Evolutionary conservation across 1,140 invertebrate species (phyloP).

Genomic region (Gerris buenoi): DNA sequence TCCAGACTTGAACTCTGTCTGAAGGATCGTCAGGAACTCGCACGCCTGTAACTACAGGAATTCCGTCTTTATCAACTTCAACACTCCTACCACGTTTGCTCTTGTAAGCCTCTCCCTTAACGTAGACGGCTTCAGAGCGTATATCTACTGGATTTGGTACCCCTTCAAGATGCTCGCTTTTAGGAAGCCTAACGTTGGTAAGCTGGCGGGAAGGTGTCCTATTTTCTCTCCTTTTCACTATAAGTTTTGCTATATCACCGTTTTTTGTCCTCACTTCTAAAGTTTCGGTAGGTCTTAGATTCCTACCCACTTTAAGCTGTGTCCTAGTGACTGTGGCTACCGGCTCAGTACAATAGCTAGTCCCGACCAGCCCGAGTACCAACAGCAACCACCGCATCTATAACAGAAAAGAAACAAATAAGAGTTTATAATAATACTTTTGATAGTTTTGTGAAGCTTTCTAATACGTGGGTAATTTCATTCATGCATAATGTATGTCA

Average conservation of each 20-base stretch:
- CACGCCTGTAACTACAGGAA: constrained; percentile 61
- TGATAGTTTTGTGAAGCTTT: too few relatives aligned
- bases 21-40: constrained; percentile 65
- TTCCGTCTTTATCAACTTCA: constrained; percentile 48
- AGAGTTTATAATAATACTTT: too few relatives aligned
- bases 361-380: background rate
- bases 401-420: constrained; percentile 1
- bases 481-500: too few relatives aligned
- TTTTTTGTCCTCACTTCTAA: constrained; percentile 54
- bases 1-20: constrained; percentile 58
- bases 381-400: constrained; percentile 6
- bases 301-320: constrained; percentile 57
- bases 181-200: background rate
- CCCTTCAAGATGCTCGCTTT: background rate
- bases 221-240: constrained; percentile 48
- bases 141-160: constrained; percentile 50
- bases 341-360: background rate
- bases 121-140: constrained; percentile 40
- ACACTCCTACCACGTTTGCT: constrained; percentile 37
- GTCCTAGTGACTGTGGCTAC: constrained; percentile 39
- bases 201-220: background rate
- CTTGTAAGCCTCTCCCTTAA: constrained; percentile 35
- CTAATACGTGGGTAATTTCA: too few relatives aligned
- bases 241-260: constrained; percentile 54
- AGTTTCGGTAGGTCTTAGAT: constrained; percentile 56